Evolutionary conservation across 2,113 vertebrate genomes (phyloP), one percentile per base, ranked within the genome.

Genomic region (Suncus etruscus): DNA sequence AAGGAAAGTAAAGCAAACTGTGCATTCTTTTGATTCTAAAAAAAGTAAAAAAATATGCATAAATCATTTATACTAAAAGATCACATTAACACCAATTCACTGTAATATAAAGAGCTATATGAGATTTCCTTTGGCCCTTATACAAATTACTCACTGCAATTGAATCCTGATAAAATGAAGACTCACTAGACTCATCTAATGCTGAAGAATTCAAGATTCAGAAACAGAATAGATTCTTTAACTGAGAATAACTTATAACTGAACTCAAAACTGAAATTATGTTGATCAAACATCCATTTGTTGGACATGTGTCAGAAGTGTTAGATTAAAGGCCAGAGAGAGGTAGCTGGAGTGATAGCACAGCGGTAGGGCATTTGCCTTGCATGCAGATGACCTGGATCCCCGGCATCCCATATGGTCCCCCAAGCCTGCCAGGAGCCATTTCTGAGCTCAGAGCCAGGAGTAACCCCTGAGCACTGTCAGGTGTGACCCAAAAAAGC

Each of bases 1-100:
- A 18, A 80, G 73, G 39, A 86, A 94, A 92, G 12, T 20, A 91
- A 91, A 80, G 63, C 24, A 65, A 90, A 94, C 9, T 70, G 20
- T 25, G 3, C 18, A 8, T 92, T 74, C 58, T 81, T 92, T 72
- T 90, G 68, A 86, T 79, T 10, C 29, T 54, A 48, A 68, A 89
- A 91, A 79, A 94, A 81, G 73, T 8, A 86, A 45, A 87, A 58
- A 32, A 11, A 20, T 14, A 6, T 77, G 10, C 2, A 54, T n/a
- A 63, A 82, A 82, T 87, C 66, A 32, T 51, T 65, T 50, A 63
- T 61, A 93, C 11, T 39, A 54, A 31, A 48, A 82, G 22, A 73
- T 39, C 76, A 76, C 69, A 87, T 86, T 66, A 69, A 31, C 8
- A 82, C n/a, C 31, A 77, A 66, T 68, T 82, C 45, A 63, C 32